A percentile compares a stretch with the other conserved stretches of the same genome.
phyloP scores from a whole-genome alignment of 2,113 vertebrate genomes.

The Eonycteris spelaea region DNA sequence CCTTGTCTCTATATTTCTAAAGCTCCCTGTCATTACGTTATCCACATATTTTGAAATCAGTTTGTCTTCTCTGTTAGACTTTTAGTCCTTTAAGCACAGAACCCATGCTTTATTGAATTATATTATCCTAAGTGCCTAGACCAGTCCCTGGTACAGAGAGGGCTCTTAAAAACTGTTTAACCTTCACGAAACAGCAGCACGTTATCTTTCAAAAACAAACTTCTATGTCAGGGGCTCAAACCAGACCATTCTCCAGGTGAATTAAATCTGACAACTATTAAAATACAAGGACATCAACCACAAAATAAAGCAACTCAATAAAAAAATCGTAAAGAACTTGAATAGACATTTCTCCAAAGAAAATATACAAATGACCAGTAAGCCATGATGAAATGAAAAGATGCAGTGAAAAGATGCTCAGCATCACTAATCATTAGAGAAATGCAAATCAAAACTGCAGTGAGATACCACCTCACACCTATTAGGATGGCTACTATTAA shows the following conservation, averaged over 20 bases:
- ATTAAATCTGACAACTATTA: background rate
- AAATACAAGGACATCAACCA: background rate
- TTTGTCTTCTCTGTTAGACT: background rate
- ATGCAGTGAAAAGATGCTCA: background rate
- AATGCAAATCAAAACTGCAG: background rate
- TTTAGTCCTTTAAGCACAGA: background rate
- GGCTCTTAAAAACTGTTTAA: background rate
- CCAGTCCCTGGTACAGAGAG: background rate
- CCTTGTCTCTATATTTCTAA: background rate
- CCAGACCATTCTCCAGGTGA: background rate
- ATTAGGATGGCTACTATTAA: background rate
- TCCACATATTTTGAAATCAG: background rate
- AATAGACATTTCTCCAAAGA: background rate
- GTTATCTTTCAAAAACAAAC: background rate
- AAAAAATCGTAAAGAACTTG: background rate
- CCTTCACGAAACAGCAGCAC: background rate
- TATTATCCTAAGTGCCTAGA: background rate
- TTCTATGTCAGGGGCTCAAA: background rate
- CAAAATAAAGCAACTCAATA: background rate
- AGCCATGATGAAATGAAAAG: background rate
- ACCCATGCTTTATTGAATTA: background rate
- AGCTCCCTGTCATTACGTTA: background rate
- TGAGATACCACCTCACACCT: background rate
- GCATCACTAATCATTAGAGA: background rate
- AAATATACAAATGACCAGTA: background rate